Conservation (phyloP, 2,113 vertebrate genomes). For the Holacanthus passer region DNA sequence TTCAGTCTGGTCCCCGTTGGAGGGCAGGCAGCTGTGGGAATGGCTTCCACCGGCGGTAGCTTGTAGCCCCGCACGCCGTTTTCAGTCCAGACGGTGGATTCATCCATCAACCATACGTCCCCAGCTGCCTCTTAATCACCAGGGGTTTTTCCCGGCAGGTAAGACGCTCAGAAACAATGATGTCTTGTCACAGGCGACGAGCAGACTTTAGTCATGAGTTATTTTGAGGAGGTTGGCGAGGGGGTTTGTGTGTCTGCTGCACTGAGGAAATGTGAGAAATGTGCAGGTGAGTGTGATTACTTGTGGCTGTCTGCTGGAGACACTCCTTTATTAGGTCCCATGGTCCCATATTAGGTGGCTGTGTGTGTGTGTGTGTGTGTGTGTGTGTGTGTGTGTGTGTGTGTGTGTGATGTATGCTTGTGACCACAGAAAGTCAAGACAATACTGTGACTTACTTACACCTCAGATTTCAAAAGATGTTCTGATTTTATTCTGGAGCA, state of each 20-base stretch:
- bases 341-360: slow-evolving; percentile 12
- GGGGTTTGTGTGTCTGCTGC: slow-evolving; percentile 27
- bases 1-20: slow-evolving; percentile 25
- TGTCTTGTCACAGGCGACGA: slow-evolving; percentile 51
- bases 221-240: slow-evolving; percentile 26
- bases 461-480: neutral
- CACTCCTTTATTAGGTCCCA: slow-evolving; percentile 25
- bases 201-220: slow-evolving; percentile 60
- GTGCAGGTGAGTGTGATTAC: slow-evolving; percentile 61
- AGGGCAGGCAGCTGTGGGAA: neutral
- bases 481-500: neutral
- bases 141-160: slow-evolving; percentile 52
- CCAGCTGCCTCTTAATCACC: slow-evolving; percentile 69
- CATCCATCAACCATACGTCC: slow-evolving; percentile 36
- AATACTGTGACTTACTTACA: neutral
- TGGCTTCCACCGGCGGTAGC: neutral
- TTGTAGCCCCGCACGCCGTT: neutral
- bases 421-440: neutral
- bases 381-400: too few relatives aligned
- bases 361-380: neutral
- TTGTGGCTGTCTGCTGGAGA: slow-evolving; percentile 39
- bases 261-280: slow-evolving; percentile 62
- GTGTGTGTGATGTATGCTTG: slow-evolving; percentile 6
- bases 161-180: slow-evolving; percentile 61
- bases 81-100: slow-evolving; percentile 51